A percentile compares a stretch with the other conserved stretches of the same genome.
These are phyloP conservation scores for Spilarctia lutea DNA, from an alignment of 2,888 invertebrate species.

Conservation along the genomic window DNA sequence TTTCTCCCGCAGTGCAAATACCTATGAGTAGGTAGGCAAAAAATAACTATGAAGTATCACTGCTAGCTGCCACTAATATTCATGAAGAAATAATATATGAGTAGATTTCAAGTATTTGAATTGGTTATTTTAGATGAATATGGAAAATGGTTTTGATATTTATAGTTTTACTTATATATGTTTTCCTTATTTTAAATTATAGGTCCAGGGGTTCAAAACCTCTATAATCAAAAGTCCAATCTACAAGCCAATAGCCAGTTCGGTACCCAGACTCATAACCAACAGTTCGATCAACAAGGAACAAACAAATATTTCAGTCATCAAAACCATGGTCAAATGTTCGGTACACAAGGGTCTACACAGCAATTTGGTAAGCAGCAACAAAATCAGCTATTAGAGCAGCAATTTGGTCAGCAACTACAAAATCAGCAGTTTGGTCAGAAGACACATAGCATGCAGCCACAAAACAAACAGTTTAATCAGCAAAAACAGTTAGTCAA, in stretches of 20 bases:
- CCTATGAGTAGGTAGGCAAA: too few relatives aligned
- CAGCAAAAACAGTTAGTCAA: slow-evolving; percentile 24
- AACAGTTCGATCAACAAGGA: neutral
- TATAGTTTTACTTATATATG: neutral
- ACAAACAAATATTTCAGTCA: neutral
- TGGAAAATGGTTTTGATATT: neutral
- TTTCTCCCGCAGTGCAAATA: too few relatives aligned
- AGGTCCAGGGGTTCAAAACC: slow-evolving; percentile 8
- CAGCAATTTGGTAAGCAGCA: neutral
- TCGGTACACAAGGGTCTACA: neutral
- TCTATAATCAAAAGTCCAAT: neutral
- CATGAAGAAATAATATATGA: too few relatives aligned
- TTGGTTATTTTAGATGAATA: neutral
- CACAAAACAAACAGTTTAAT: slow-evolving; percentile 17
- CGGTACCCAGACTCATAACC: neutral
- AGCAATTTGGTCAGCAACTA: neutral
- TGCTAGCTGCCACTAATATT: too few relatives aligned
- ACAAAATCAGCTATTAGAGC: slow-evolving; percentile 21
- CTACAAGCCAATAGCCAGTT: neutral
- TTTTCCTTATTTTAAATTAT: neutral
- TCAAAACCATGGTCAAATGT: neutral
- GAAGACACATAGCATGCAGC: slow-evolving; percentile 24
- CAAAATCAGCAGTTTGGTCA: slow-evolving; percentile 32
- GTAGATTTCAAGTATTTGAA: neutral
- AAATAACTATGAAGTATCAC: too few relatives aligned